Evolutionary conservation across 2,888 invertebrate genomes (phyloP).

Genomic region (Chrysodeixis includens): DNA sequence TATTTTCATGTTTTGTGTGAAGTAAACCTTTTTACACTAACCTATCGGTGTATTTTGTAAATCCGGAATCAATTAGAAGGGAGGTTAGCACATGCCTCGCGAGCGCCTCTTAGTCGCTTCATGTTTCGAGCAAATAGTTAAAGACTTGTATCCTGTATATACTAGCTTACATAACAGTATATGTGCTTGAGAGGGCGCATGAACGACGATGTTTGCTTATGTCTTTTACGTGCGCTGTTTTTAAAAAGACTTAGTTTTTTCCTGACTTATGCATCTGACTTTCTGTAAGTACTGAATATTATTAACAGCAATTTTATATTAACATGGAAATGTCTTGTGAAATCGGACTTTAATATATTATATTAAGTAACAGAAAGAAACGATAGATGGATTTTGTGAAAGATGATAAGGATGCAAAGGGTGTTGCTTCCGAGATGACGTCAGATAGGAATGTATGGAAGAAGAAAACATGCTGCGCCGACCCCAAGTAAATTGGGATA

Average conservation of each 20-base stretch:
- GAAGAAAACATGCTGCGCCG: no score
- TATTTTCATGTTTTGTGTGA: neutral
- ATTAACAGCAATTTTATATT: neutral
- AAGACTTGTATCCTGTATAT: slow-evolving; percentile 4
- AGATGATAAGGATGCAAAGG: no score
- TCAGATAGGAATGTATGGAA: no score
- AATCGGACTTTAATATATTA: no score
- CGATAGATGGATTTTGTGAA: no score
- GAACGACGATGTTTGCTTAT: neutral
- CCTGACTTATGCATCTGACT: neutral
- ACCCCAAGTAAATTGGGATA: no score
- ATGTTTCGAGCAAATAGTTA: slow-evolving; percentile 5
- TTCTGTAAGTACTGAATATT: neutral
- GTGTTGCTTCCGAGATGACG: no score
- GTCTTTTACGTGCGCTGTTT: neutral
- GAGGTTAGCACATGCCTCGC: slow-evolving; percentile 16
- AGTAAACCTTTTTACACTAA: neutral
- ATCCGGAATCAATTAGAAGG: slow-evolving; percentile 25
- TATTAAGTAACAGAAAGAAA: no score
- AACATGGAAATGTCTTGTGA: no score
- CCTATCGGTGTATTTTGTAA: neutral
- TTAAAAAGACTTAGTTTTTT: neutral
- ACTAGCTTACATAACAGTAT: neutral
- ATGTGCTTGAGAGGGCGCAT: neutral
- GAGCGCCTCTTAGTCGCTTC: slow-evolving; percentile 7